phyloP scores from a whole-genome alignment of 2,888 invertebrate species.

The Macrophya annulata region DNA sequence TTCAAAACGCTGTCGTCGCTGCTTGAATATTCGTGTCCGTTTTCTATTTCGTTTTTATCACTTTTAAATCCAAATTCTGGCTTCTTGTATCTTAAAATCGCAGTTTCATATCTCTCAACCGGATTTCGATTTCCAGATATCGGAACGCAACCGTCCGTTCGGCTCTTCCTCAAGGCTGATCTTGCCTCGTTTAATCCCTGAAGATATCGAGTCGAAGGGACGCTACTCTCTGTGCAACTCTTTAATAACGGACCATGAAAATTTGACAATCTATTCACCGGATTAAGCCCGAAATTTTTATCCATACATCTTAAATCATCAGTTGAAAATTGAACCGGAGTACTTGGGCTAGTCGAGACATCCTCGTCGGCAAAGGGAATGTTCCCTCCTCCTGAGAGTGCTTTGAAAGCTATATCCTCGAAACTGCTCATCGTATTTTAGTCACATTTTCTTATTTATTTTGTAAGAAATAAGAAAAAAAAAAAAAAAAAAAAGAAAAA shows the following conservation, averaged over 20 bases:
- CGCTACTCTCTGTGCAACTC: constrained; percentile 50
- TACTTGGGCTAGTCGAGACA: constrained; percentile 60
- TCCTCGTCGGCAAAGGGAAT: constrained; percentile 70
- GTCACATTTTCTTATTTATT: constrained; percentile 23
- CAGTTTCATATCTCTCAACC: constrained; percentile 67
- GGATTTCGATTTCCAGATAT: constrained; percentile 60
- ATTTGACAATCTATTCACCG: not conserved
- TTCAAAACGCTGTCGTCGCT: constrained; percentile 71
- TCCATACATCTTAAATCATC: constrained; percentile 62
- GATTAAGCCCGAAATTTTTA: not conserved
- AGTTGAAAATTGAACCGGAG: constrained; percentile 61
- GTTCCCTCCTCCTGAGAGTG: constrained; percentile 59
- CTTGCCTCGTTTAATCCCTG: not conserved
- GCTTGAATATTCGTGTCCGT: constrained; percentile 68
- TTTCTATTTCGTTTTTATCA: not conserved
- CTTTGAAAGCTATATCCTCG: constrained; percentile 65
- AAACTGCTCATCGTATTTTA: constrained; percentile 61
- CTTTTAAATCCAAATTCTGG: constrained; percentile 49
- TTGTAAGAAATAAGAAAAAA: too few relatives aligned
- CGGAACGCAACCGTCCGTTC: constrained; percentile 53
- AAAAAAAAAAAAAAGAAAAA: too few relatives aligned
- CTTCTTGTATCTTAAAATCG: constrained; percentile 67
- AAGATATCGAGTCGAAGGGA: constrained; percentile 26
- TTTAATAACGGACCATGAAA: constrained; percentile 49
- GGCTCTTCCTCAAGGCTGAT: constrained; percentile 55